Conservation (phyloP, 2,888 invertebrate species). For the Philhelius pedissequus region DNA sequence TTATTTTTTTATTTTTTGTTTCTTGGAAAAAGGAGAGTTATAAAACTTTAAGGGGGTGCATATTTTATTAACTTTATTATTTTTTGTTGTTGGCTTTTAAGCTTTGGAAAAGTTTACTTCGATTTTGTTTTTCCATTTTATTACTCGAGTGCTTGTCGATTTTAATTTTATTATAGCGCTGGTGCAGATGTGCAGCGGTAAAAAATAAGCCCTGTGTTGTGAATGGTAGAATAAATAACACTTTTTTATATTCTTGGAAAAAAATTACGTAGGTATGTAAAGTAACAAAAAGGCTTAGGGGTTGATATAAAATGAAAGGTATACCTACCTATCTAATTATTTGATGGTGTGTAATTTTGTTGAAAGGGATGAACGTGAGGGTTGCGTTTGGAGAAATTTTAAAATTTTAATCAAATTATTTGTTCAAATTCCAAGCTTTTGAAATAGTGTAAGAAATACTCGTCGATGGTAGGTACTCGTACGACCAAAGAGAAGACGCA, state of each 20-base stretch:
- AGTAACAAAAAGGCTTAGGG: background rate
- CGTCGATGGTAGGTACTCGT: no score
- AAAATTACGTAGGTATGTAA: background rate
- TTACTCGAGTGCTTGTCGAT: conserved; percentile 16
- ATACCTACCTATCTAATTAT: no score
- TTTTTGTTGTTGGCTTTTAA: background rate
- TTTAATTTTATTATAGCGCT: conserved; percentile 11
- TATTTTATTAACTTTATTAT: conserved; percentile 41
- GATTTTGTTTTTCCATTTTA: conserved; percentile 45
- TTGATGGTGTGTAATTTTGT: no score
- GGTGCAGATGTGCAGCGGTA: conserved; percentile 16
- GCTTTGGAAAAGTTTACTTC: conserved; percentile 16
- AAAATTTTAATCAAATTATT: no score
- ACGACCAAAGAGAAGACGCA: no score
- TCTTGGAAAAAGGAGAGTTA: background rate
- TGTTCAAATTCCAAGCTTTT: no score
- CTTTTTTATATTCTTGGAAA: background rate
- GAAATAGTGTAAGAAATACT: no score
- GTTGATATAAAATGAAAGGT: no score
- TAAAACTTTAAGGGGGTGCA: conserved; percentile 61
- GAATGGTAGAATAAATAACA: background rate
- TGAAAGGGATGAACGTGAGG: no score
- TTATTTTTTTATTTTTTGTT: background rate
- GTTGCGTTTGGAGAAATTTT: no score
- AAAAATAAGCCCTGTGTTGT: background rate